A percentile compares a stretch with the other conserved stretches of the same genome.
Conservation (phyloP, 2,888 invertebrate genomes). For the Ptychoptera albimana region DNA sequence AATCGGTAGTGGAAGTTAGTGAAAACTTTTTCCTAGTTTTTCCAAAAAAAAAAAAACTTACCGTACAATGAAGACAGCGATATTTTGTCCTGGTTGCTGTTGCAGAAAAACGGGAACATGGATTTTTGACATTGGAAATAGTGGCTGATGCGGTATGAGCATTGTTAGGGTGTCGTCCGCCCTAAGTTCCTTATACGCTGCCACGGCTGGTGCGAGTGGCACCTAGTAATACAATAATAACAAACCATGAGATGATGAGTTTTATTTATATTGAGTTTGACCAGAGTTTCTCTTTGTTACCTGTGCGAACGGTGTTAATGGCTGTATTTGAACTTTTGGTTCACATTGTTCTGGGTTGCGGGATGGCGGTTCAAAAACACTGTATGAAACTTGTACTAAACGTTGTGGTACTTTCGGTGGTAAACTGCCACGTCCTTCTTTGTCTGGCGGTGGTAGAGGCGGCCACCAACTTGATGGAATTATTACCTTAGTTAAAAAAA, state of each 20-base stretch:
- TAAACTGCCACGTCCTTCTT: slow-evolving; percentile 37
- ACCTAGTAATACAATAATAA: slow-evolving; percentile 28
- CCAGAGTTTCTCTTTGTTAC: slow-evolving; percentile 3
- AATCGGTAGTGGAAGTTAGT: no score
- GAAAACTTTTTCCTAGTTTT: no score
- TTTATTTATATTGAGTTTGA: not conserved
- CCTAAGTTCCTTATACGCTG: slow-evolving; percentile 69
- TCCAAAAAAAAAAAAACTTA: slow-evolving; percentile 38
- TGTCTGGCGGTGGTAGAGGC: slow-evolving; percentile 46
- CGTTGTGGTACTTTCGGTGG: slow-evolving; percentile 49
- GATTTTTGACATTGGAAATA: slow-evolving; percentile 78
- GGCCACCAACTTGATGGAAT: slow-evolving; percentile 90
- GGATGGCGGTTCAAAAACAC: slow-evolving; percentile 68
- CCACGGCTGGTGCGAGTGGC: slow-evolving; percentile 58
- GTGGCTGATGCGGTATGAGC: slow-evolving; percentile 70
- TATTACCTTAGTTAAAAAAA: slow-evolving; percentile 35
- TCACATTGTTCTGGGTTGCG: slow-evolving; percentile 51
- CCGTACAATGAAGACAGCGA: slow-evolving; percentile 75
- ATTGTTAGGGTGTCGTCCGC: slow-evolving; percentile 73
- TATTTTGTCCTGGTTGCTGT: slow-evolving; percentile 45
- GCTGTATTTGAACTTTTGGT: slow-evolving; percentile 56
- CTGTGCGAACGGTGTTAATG: slow-evolving; percentile 41
- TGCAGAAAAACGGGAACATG: slow-evolving; percentile 82
- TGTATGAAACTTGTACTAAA: slow-evolving; percentile 68
- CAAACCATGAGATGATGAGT: slow-evolving; percentile 13